Conservation (phyloP, 2,888 invertebrate genomes). For the Lamellibrachia satsuma region DNA sequence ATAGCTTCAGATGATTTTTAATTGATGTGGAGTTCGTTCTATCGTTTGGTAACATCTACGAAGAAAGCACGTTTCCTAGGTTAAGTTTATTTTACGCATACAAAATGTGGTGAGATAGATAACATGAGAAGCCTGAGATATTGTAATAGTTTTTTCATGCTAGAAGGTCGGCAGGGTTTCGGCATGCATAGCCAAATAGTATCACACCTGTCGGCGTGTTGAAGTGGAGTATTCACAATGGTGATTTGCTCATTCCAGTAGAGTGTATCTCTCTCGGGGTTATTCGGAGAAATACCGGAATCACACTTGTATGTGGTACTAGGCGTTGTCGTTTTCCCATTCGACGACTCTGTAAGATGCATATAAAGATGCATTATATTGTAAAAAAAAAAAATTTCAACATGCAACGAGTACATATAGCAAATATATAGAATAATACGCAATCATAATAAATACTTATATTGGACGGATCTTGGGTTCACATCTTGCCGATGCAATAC, state of each 20-base stretch:
- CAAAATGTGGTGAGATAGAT: background rate
- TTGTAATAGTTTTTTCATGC: no score
- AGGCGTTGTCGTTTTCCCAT: background rate
- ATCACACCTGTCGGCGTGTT: background rate
- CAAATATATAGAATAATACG: no score
- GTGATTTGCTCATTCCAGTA: background rate
- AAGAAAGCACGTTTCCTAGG: no score
- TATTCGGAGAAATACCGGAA: background rate
- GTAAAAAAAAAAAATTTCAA: no score
- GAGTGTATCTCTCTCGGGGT: background rate
- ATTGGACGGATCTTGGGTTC: no score
- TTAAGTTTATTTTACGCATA: background rate
- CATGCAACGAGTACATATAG: no score
- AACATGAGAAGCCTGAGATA: no score
- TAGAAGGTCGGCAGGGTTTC: background rate
- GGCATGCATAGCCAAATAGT: background rate
- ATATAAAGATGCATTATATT: background rate
- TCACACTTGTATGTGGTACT: background rate
- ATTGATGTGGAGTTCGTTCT: no score
- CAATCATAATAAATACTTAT: no score
- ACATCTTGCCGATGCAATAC: no score
- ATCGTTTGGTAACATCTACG: no score
- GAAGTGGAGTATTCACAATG: background rate
- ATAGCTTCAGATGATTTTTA: no score
- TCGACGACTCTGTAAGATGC: background rate